Evolutionary conservation across 2,797 vertebrate genomes (phyloP), one percentile per base, ranked within the genome.

Genomic region (Synanceia verrucosa): DNA sequence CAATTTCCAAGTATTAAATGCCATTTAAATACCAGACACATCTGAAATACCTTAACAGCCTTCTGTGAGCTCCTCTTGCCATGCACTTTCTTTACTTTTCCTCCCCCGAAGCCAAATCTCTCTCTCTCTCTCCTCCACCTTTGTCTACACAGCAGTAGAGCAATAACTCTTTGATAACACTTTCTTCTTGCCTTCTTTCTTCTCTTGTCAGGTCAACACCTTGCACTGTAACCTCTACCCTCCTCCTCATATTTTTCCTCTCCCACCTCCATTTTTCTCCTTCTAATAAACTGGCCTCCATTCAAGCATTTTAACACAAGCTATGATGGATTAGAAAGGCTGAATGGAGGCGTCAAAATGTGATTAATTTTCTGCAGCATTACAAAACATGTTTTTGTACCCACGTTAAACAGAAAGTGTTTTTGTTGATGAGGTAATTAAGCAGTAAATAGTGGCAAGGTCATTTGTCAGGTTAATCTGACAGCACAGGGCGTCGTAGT

Each of bases 331-430:
- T 88, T 60, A 79, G 34, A 72, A 62, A 59, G 19, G 63, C 73
- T 78, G 58, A 76, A 73, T 48, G 64, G 50, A 78, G 66, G 76
- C 60, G 39, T 85, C 69, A 57, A 41, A 58, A 77, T 46, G 52
- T 68, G 70, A 85, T 83, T 76, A 5, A 81, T 86, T 74, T 50
- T 41, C 57, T 39, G 63, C 43, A 21, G 44, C 59, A 73, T 74
- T 67, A 86, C 79, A 77, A 77, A 78, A 78, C 66, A 60, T 71
- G 71, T 70, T 84, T 87, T 81, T 36, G 64, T 47, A 70, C 9
- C 33, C 26, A 36, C 33, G 61, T 79, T 24, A 56, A 75, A 67
- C 41, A 60, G 13, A 72, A 55, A 56, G 39, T 60, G 33, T 60
- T 65, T 70, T 66, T 65, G 51, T 34, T 60, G 50, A 78, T 72